phyloP scores from a whole-genome alignment of 2,113 vertebrate species.

The Microcebus griseorufus region DNA sequence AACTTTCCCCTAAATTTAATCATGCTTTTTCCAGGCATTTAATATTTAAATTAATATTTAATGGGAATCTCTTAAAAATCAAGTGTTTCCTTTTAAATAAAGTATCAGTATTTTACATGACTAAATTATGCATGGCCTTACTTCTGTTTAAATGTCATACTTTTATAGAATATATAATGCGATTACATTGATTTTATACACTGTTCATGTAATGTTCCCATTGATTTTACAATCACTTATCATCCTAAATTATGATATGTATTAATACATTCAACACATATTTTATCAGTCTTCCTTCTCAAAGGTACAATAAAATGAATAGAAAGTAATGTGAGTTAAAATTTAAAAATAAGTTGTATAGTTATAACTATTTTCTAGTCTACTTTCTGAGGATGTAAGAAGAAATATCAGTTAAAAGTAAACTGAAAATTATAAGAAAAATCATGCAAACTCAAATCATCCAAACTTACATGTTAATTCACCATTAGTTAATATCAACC shows the following conservation, averaged over 20 bases:
- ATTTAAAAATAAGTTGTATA: conserved; percentile 23
- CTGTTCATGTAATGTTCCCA: not conserved
- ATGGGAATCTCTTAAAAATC: conserved; percentile 21
- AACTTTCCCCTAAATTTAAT: not conserved
- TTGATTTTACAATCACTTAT: conserved; percentile 32
- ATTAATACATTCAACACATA: conserved; percentile 17
- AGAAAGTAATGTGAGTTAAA: conserved; percentile 2
- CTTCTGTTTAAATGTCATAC: conserved; percentile 32
- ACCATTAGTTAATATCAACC: not conserved
- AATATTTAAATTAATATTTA: conserved; percentile 53
- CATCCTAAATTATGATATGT: not conserved
- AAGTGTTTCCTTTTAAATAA: conserved; percentile 31
- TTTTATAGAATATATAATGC: not conserved
- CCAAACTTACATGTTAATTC: not conserved
- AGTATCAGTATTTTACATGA: not conserved
- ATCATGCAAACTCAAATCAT: not conserved
- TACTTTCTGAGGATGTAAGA: not conserved
- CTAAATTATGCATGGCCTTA: conserved; percentile 31
- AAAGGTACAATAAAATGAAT: not conserved
- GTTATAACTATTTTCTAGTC: not conserved
- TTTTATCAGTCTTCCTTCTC: not conserved
- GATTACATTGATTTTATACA: not conserved
- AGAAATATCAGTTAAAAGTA: not conserved
- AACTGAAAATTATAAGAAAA: not conserved
- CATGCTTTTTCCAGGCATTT: not conserved